Evolutionary conservation across 2,113 vertebrate genomes (phyloP), one percentile per base, ranked within the genome.

Genomic region (Donacobius atricapilla): DNA sequence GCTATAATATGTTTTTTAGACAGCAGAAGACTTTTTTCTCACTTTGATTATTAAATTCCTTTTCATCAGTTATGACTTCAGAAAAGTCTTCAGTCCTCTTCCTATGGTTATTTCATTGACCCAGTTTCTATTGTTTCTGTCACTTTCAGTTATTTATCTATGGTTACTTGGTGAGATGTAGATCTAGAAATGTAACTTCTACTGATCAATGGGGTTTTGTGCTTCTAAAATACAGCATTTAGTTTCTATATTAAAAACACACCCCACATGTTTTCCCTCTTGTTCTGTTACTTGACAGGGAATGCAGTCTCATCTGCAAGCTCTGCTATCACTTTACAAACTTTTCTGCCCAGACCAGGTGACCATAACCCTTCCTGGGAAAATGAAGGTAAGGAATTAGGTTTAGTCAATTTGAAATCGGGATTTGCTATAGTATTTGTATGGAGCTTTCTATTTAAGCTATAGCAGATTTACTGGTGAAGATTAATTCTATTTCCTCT

Each of bases 261-360:
- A 58, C 8, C 14, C 13, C 16, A 16, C 8, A 18, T 48, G 13
- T 87, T 80, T 73, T 90, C 57, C 54, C 16, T 85, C 27, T 53
- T 50, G 9, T 94, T 84, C 14, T 96, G 63, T 91, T 83, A 5
- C 93, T 97, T 95, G 17, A 44, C 95, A 98, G 99, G 99, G 99
- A 95, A 95, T 96, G 69, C 98, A 99, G 80, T 96, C 98, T 31
- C 96, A 98, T 81, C 98, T 99, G 19, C 96, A 99, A 82, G 98
- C 99, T 94, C 96, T 99, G 3, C 97, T 99, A 15, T 98, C 98
- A 1, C 95, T 99, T 79, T 99, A 99, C 96, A 99, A 98, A 97
- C 98, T 98, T 64, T 99, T 98, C 86, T 97, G 97, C 76, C 99
- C 99, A 72, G 97, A 98, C 17, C 96, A 99, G 91, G 98, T 99